These are phyloP conservation scores for Teleogryllus oceanicus DNA, from an alignment of 2,888 invertebrate genomes.

Conservation along the genomic window DNA sequence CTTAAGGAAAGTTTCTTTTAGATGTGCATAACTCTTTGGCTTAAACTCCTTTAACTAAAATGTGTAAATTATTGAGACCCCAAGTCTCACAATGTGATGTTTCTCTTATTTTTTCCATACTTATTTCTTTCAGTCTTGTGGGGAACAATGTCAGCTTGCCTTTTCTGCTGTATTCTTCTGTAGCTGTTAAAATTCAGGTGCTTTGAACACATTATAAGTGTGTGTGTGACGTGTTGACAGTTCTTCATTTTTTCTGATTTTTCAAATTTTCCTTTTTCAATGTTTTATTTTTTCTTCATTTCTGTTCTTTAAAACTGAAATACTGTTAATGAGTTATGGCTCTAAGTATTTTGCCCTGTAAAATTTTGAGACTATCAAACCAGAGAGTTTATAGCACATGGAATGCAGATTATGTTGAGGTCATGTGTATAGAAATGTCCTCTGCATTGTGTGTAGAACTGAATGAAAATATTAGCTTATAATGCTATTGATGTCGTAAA, in stretches of 20 bases:
- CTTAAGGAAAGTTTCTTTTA: not conserved
- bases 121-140: slow-evolving; percentile 18
- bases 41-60: no score
- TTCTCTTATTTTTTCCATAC: not conserved
- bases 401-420: no score
- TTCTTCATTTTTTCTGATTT: not conserved
- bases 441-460: no score
- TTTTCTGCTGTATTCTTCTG: slow-evolving; percentile 11
- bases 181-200: slow-evolving; percentile 18
- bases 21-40: not conserved
- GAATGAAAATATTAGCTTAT: not conserved
- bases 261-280: not conserved
- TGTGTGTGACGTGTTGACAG: not conserved
- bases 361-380: no score
- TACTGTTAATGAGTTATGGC: no score
- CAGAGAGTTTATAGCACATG: no score
- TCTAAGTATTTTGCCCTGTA: no score
- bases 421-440: no score
- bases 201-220: not conserved
- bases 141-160: slow-evolving; percentile 2
- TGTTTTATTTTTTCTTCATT: not conserved
- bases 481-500: not conserved
- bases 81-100: not conserved
- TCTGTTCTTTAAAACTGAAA: no score
- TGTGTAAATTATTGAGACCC: no score